phyloP scores from a whole-genome alignment of 1,140 invertebrate genomes.

The Drosophila equinoxialis region DNA sequence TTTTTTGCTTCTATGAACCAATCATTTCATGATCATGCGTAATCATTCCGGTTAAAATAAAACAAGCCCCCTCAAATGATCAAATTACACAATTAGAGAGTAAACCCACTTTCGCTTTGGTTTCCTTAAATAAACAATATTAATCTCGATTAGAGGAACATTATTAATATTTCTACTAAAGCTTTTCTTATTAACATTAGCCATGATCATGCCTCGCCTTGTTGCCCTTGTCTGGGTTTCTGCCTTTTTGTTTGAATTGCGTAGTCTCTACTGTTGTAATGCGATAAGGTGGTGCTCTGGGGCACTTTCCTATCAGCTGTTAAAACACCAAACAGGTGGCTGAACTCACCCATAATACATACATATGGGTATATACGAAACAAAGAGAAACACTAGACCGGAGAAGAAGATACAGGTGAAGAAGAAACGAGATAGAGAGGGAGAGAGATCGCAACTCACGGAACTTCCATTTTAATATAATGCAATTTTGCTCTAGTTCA shows the following conservation, averaged over 20 bases:
- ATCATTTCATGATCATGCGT: no score
- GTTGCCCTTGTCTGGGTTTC: neutral
- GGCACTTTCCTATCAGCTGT: constrained; percentile 19
- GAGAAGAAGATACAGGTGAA: neutral
- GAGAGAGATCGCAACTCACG: neutral
- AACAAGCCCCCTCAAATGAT: no score
- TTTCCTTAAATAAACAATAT: no score
- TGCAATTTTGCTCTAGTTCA: constrained; percentile 26
- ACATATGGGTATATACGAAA: neutral
- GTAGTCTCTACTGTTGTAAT: neutral
- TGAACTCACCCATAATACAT: neutral
- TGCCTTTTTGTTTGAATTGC: neutral
- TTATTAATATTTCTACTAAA: no score
- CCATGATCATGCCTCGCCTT: neutral
- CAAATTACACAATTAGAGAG: no score
- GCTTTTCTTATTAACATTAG: neutral
- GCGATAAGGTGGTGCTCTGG: neutral
- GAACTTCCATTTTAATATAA: constrained; percentile 17
- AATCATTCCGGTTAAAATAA: no score
- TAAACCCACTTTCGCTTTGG: no score
- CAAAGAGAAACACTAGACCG: neutral
- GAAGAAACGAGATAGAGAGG: neutral
- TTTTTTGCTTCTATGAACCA: no score
- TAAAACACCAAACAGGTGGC: constrained; percentile 1
- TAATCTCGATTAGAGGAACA: no score